These are phyloP conservation scores for Lasioglossum baleicum DNA, from an alignment of 1,140 invertebrate species.

Conservation along the genomic window DNA sequence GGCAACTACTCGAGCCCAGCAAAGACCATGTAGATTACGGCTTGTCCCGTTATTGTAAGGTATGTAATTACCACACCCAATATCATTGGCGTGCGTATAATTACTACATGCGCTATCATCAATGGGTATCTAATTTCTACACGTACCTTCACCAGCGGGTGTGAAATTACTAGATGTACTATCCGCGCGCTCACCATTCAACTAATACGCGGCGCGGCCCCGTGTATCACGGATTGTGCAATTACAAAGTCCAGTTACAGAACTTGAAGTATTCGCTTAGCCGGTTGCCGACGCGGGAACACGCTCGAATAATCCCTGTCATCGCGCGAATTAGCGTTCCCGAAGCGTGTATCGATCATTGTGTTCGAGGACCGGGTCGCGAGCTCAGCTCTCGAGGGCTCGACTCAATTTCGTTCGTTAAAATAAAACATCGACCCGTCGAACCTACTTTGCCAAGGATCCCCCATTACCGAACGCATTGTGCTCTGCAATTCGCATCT, in stretches of 20 bases:
- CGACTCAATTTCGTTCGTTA: no score
- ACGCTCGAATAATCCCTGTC: not conserved
- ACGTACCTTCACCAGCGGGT: slow-evolving; percentile 25
- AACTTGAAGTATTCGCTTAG: not conserved
- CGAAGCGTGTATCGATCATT: not conserved
- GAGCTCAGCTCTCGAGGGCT: no score
- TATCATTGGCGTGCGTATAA: slow-evolving; percentile 39
- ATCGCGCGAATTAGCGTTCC: not conserved
- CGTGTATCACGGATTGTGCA: not conserved
- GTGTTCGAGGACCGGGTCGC: no score
- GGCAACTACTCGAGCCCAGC: slow-evolving; percentile 5
- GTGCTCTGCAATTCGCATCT: no score
- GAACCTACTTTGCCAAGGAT: no score
- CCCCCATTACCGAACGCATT: no score
- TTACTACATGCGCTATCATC: slow-evolving; percentile 43
- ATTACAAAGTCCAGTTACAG: not conserved
- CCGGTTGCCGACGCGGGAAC: no score
- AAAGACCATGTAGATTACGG: slow-evolving; percentile 26
- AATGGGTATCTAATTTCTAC: slow-evolving; percentile 45
- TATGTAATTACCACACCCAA: slow-evolving; percentile 39
- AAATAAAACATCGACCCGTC: no score
- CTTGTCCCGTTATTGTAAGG: slow-evolving; percentile 30
- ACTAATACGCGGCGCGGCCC: not conserved
- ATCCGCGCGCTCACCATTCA: not conserved
- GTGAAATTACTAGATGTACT: slow-evolving; percentile 36